Percentiles rank a stretch among this genome's conserved stretches.
phyloP scores from a whole-genome alignment of 37 sponge, comb jelly and placozoan genomes.

The Geodia barretti region DNA sequence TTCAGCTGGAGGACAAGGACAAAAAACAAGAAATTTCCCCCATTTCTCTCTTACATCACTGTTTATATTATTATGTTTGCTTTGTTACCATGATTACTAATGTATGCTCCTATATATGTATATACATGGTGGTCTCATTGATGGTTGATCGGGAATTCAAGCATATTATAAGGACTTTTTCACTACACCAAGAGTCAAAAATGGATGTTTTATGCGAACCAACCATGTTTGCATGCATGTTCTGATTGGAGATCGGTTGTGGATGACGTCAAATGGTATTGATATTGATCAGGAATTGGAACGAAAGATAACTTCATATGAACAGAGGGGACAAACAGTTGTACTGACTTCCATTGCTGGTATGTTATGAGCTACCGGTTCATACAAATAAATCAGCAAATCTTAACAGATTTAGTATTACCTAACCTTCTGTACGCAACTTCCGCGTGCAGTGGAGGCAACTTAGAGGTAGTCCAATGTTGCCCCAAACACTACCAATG shows the following conservation, averaged over 20 bases:
- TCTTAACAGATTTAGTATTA: no score
- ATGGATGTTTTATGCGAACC: not conserved
- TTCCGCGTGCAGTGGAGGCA: no score
- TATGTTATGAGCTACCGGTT: no score
- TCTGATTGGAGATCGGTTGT: slow-evolving; percentile 69
- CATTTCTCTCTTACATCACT: not conserved
- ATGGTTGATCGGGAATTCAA: not conserved
- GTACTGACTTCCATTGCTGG: slow-evolving; percentile 69
- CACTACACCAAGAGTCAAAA: not conserved
- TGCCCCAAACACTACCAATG: no score
- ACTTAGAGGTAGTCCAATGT: no score
- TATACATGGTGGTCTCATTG: not conserved
- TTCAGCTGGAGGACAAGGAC: no score
- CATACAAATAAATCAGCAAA: no score
- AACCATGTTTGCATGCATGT: slow-evolving; percentile 20
- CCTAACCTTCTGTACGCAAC: no score
- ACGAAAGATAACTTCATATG: slow-evolving; percentile 38
- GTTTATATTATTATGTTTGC: not conserved
- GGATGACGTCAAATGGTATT: slow-evolving; percentile 57
- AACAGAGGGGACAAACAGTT: slow-evolving; percentile 68
- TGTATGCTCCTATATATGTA: no score
- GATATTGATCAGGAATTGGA: slow-evolving; percentile 16
- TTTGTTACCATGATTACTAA: no score
- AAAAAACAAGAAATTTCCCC: not conserved
- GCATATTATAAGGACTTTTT: not conserved